A percentile compares a stretch with the other conserved stretches of the same genome.
Conservation (phyloP, 1,140 invertebrate species). For the Tyrophagus putrescentiae region DNA sequence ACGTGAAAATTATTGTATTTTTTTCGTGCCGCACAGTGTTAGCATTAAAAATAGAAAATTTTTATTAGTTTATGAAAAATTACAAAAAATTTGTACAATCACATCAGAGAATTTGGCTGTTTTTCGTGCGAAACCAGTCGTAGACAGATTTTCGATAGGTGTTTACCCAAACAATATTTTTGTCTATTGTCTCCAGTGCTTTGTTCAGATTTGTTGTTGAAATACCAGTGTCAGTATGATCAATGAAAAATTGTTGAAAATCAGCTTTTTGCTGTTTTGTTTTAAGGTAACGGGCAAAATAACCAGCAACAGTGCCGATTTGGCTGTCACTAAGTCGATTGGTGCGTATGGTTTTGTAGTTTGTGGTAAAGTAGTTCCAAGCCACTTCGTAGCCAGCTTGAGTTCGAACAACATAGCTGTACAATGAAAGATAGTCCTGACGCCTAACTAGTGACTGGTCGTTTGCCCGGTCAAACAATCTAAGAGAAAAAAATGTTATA, state of each 20-base stretch:
- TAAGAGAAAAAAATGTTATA: background rate
- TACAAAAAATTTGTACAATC: too few species aligned
- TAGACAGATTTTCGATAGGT: background rate
- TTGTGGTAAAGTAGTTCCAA: slow-evolving; percentile 10
- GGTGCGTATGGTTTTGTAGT: background rate
- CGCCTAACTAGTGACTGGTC: background rate
- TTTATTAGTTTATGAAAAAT: too few species aligned
- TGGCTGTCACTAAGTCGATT: background rate
- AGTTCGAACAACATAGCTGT: slow-evolving; percentile 2
- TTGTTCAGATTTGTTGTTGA: background rate
- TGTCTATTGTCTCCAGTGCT: slow-evolving; percentile 17
- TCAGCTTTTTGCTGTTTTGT: background rate
- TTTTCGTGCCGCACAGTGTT: too few species aligned
- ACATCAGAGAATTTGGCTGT: too few species aligned
- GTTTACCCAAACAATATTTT: slow-evolving; percentile 4
- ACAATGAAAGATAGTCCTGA: slow-evolving; percentile 19
- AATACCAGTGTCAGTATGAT: slow-evolving; percentile 3
- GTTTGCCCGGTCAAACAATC: background rate
- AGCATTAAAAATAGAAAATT: too few species aligned
- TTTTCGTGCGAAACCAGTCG: too few species aligned
- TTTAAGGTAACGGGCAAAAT: slow-evolving; percentile 5
- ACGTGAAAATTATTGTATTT: too few species aligned
- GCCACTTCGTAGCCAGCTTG: slow-evolving; percentile 5
- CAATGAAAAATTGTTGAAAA: slow-evolving; percentile 16
- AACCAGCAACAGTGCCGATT: background rate